Percentiles rank a stretch among this genome's conserved stretches.
Evolutionary conservation across 2,113 vertebrate genomes (phyloP).

Genomic region (Caretta caretta): DNA sequence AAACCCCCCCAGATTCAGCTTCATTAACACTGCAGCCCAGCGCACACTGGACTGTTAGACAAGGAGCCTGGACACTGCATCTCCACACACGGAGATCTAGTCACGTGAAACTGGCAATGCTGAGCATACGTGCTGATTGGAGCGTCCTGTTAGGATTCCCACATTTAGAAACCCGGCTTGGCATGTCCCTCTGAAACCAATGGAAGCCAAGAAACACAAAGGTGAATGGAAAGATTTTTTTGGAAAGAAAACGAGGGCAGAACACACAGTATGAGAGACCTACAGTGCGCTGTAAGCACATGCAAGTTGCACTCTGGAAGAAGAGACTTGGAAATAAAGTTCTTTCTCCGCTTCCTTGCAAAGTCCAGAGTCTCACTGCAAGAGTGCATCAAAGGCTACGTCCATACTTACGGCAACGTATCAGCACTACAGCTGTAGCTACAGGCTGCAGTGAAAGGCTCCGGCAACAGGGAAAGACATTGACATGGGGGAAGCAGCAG

Average conservation of each 20-base stretch:
- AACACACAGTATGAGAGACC: not conserved
- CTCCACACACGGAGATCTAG: not conserved
- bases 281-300: not conserved
- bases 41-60: not conserved
- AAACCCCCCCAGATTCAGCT: not conserved
- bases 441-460: not conserved
- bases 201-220: not conserved
- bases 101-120: not conserved
- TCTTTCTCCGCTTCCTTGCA: not conserved
- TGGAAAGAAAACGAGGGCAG: not conserved
- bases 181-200: not conserved
- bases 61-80: not conserved
- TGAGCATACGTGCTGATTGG: not conserved
- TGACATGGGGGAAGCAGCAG: too few species aligned
- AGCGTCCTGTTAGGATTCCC: not conserved
- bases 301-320: not conserved
- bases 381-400: fast-evolving
- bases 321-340: not conserved
- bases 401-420: too few species aligned
- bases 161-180: not conserved
- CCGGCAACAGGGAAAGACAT: not conserved
- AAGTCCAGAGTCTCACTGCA: too few species aligned
- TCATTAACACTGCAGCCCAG: not conserved
- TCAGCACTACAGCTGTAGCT: too few species aligned
- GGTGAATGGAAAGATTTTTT: not conserved